Conservation (phyloP, 1,140 invertebrate genomes). For the Zaprionus ornatus region DNA sequence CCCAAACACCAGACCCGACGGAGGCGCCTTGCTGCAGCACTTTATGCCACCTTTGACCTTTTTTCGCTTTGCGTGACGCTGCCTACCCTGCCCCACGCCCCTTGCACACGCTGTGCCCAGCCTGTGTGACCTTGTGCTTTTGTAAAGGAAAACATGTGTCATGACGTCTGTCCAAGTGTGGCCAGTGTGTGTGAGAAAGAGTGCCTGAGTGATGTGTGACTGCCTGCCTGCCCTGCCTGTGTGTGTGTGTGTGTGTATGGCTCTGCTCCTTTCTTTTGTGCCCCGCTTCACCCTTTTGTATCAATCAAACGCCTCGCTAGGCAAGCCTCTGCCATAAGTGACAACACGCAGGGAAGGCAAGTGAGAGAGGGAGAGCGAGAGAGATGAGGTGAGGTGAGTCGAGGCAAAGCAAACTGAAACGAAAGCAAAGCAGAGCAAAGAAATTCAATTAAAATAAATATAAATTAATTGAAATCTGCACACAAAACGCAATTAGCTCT, state of each 20-base stretch:
- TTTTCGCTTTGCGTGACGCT: conserved; percentile 30
- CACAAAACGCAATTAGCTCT: conserved; percentile 54
- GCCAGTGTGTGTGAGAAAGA: not conserved
- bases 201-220: not conserved
- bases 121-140: conserved; percentile 37
- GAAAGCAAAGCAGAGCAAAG: conserved; percentile 25
- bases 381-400: not conserved
- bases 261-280: conserved; percentile 3
- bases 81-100: not conserved
- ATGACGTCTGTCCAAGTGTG: conserved; percentile 30
- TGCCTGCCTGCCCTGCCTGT: not conserved
- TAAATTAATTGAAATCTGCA: conserved; percentile 72
- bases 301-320: conserved; percentile 66
- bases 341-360: not conserved
- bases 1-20: conserved; percentile 29
- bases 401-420: not conserved
- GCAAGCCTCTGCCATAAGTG: conserved; percentile 11
- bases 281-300: conserved; percentile 36
- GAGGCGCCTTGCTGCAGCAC: conserved; percentile 22
- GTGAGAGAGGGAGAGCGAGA: no score
- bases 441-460: conserved; percentile 77
- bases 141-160: conserved; percentile 60
- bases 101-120: not conserved
- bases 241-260: not conserved
- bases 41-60: conserved; percentile 57